Evolutionary conservation across 2,888 invertebrate species (phyloP), one percentile per base, ranked within the genome.

Genomic region (Biston stratarius): DNA sequence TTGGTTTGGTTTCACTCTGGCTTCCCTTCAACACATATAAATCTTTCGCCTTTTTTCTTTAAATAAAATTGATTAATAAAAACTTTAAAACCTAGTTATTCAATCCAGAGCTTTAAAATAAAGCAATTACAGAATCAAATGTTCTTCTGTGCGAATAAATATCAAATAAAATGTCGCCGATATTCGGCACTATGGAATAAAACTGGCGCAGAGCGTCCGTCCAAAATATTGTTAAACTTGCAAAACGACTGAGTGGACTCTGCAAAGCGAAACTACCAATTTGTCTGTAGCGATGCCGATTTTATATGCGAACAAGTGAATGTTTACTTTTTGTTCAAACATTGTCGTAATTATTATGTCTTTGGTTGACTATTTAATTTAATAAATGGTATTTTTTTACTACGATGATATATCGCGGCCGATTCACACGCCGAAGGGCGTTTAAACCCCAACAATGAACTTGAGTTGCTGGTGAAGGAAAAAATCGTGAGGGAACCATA

Each of bases 201-300:
- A 71, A 73, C 67, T 64, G 61, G 58, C 70, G 69, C 60, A 60
- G 69, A 69, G 71, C 75, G 83, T 81, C 76, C 76, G 74, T 79
- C 80, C 87, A 87, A 90, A 92, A 91, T 91, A 91, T 91, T 88
- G 88, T 91, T 90, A 88, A 90, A 90, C 87, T 90, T 88, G 86
- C 88, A 88, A 90, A 91, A 87, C 83, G 87, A 79, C 76, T 73
- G 83, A 84, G 76, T 82, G 83, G 83, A 81, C 82, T 77, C 77
- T 75, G 66, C 70, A 66, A 68, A 74, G 69, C 69, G 73, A 73
- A 74, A 72, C 70, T 67, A 57, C 63, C 75, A 73, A 73, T 76
- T 75, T 68, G 67, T 58, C 59, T 64, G 56, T 56, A 67, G 61
- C 51, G 51, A 63, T 61, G 51, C 63, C 63, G 47, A 65, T 73